Evolutionary conservation across 2,113 vertebrate genomes (phyloP).

Genomic region (Carassius gibelio): DNA sequence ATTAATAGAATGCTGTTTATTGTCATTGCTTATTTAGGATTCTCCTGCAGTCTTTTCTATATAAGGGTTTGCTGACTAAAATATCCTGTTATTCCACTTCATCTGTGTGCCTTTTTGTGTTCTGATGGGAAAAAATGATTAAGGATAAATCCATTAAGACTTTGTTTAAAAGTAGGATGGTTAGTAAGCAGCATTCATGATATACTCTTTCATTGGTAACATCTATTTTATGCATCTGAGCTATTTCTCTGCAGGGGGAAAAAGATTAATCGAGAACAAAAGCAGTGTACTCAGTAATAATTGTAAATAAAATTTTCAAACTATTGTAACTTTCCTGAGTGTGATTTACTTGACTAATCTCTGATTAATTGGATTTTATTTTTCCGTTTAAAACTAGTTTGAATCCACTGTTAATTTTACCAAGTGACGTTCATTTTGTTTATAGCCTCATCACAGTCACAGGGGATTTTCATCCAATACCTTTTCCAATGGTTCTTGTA

Average conservation of each 20-base stretch:
- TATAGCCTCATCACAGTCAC: not conserved
- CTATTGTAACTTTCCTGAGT: conserved; percentile 21
- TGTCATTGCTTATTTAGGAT: conserved; percentile 47
- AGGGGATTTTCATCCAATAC: not conserved
- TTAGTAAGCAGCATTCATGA: conserved; percentile 59
- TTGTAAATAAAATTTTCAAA: conserved; percentile 80
- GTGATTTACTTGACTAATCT: conserved; percentile 5
- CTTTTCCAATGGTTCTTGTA: not conserved
- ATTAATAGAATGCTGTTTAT: conserved; percentile 53
- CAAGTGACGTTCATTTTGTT: not conserved
- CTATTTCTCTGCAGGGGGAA: conserved; percentile 51
- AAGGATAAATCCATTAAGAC: conserved; percentile 60
- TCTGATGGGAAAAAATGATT: conserved; percentile 63
- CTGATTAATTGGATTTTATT: not conserved
- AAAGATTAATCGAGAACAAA: conserved; percentile 54
- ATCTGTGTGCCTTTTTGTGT: conserved; percentile 69
- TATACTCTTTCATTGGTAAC: conserved; percentile 53
- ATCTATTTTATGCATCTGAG: conserved; percentile 58
- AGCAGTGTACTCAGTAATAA: conserved; percentile 62
- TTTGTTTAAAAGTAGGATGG: conserved; percentile 65
- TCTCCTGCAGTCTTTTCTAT: conserved; percentile 53
- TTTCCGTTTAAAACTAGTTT: not conserved
- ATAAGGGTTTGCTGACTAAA: conserved; percentile 51
- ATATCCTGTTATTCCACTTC: conserved; percentile 54
- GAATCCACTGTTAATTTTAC: not conserved